Evolutionary conservation across 2,113 vertebrate genomes (phyloP).

Genomic region (Condylura cristata): DNA sequence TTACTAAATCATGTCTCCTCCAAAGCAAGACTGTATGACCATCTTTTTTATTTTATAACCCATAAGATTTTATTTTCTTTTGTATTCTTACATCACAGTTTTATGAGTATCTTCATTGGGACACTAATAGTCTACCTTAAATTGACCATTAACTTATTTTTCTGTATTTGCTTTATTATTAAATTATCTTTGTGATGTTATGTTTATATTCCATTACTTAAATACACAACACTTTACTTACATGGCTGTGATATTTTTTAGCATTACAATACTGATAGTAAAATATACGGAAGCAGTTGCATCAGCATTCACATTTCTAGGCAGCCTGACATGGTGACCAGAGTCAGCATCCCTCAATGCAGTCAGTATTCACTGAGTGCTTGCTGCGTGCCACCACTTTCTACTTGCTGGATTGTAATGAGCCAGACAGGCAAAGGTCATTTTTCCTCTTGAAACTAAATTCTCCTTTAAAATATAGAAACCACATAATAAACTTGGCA

Average conservation of each 20-base stretch:
- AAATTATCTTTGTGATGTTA: not conserved
- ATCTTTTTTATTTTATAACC: not conserved
- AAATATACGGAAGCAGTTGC: not conserved
- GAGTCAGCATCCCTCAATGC: not conserved
- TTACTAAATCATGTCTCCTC: not conserved
- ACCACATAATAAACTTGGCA: not conserved
- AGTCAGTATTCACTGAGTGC: not conserved
- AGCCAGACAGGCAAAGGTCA: not conserved
- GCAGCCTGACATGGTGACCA: not conserved
- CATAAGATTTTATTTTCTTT: not conserved
- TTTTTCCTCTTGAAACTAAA: not conserved
- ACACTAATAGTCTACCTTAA: not conserved
- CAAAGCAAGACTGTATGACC: not conserved
- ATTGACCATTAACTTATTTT: not conserved
- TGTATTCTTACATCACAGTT: conserved; percentile 1
- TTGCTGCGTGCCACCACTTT: not conserved
- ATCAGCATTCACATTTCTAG: not conserved
- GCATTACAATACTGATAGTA: not conserved
- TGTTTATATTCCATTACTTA: not conserved
- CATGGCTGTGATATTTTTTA: not conserved
- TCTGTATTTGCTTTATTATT: not conserved
- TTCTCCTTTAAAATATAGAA: not conserved
- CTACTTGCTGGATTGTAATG: not conserved
- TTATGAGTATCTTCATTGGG: not conserved
- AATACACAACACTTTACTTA: not conserved